These are phyloP conservation scores for Hypolimnas misippus DNA, from an alignment of 2,888 invertebrate genomes.

Conservation along the genomic window DNA sequence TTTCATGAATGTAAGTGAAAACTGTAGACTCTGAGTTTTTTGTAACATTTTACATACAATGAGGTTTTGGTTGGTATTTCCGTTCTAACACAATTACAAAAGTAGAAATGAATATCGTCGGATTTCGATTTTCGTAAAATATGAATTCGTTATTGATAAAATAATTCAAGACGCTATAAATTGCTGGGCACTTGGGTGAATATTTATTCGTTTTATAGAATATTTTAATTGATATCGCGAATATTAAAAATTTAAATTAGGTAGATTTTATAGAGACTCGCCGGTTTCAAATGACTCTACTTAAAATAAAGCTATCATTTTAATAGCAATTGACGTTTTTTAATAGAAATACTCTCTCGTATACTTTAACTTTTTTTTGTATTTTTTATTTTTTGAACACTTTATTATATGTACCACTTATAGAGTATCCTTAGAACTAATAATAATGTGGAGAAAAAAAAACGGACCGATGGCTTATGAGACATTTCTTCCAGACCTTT, in stretches of 20 bases:
- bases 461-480: too few relatives aligned
- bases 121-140: neutral
- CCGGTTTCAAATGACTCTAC: neutral
- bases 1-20: slow-evolving; percentile 19
- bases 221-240: neutral
- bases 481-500: too few relatives aligned
- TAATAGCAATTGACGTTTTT: too few relatives aligned
- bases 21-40: neutral
- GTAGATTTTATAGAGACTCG: neutral
- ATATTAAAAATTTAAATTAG: neutral
- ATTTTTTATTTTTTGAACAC: too few relatives aligned
- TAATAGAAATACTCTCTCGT: too few relatives aligned
- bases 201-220: neutral
- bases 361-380: too few relatives aligned
- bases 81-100: neutral
- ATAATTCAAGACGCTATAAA: slow-evolving; percentile 20
- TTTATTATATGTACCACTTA: too few relatives aligned
- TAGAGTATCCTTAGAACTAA: too few relatives aligned
- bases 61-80: slow-evolving; percentile 1
- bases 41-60: slow-evolving; percentile 28
- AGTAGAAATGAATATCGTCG: slow-evolving; percentile 8
- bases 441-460: too few relatives aligned
- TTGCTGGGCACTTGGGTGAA: slow-evolving; percentile 15
- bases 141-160: slow-evolving; percentile 7
- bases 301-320: neutral